Base-by-base conservation (phyloP, 2,888 invertebrate species). In the Lypha dubia region DNA sequence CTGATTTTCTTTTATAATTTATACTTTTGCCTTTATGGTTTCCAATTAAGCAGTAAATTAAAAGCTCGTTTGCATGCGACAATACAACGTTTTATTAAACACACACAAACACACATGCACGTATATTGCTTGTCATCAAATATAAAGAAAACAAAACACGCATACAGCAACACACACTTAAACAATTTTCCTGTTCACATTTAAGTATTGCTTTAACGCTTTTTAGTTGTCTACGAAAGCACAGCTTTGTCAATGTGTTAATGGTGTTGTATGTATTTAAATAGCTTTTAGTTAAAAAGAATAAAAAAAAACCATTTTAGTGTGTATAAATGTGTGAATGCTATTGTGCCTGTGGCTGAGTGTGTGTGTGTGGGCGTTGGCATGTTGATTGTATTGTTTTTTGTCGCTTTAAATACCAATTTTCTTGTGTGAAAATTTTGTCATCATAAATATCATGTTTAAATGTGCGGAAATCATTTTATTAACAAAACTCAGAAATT, bases 1-100 rank as follows among this genome's bases (percentile, higher is more conserved):
- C 46, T 38, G 53, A 11, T 63, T 58, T 58, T 38, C 15, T n/a
- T 58, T 51, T 73, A 41, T 41, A 70, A 65, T 56, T 44, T 70
- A 44, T 58, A 63, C 35, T 63, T 77, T 77, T 74, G 63, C 67
- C 35, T 84, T 83, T 77, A 84, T 84, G 76, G 84, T 83, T 82
- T 79, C 79, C 71, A 85, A 85, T 85, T 85, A 85, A 82, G 82
- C 62, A 82, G 75, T 85, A 82, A 79, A 85, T 83, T 82, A 79
- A 79, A 85, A 79, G 79, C 82, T 84, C 77, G 77, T 74, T 84
- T 84, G 75, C 79, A 79, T 83, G 79, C 83, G 58, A 75, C 62
- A 75, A 62, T 71, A 60, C 58, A 49, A 63, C 11, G 51, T 68
- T 62, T 60, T 13, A 60, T 24, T 35, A 22, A 74, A 32, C 17